phyloP scores from a whole-genome alignment of 2,797 vertebrate genomes.

The Melanogrammus aeglefinus region DNA sequence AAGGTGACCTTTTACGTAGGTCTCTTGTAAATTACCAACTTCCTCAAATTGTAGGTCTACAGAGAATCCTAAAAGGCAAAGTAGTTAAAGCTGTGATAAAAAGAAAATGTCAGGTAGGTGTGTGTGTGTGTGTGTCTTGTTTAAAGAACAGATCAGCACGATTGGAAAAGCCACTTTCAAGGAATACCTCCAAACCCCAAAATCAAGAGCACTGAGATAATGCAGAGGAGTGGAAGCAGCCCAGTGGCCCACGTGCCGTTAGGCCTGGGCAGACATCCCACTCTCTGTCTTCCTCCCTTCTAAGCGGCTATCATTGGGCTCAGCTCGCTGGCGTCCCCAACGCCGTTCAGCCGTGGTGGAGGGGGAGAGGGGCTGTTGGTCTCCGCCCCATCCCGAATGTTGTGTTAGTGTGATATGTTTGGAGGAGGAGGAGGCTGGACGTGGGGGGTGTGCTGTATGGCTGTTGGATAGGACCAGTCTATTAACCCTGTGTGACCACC shows the following conservation, averaged over 20 bases:
- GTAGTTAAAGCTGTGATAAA: conserved; percentile 41
- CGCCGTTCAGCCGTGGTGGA: no score
- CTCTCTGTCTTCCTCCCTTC: not conserved
- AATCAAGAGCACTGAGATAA: not conserved
- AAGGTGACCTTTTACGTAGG: conserved; percentile 44
- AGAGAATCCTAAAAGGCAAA: conserved; percentile 44
- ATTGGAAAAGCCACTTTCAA: conserved; percentile 2
- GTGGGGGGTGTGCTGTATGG: conserved; percentile 1
- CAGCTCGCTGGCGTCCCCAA: not conserved
- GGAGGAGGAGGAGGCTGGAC: not conserved
- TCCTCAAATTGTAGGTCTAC: conserved; percentile 47
- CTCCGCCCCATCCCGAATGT: not conserved
- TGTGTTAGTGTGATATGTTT: not conserved
- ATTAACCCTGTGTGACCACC: conserved; percentile 68
- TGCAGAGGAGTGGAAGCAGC: not conserved
- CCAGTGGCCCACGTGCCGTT: no score
- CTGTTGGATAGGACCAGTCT: conserved; percentile 57
- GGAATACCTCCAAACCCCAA: not conserved
- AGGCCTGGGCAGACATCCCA: not conserved
- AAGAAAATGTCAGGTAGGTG: conserved; percentile 42
- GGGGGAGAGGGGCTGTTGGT: not conserved
- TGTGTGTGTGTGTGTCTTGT: conserved; percentile 8
- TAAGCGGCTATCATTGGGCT: not conserved
- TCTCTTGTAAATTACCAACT: conserved; percentile 40
- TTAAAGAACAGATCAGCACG: not conserved